Base-by-base conservation (phyloP, 2,113 vertebrate species). In the Clarias macrocephalus region DNA sequence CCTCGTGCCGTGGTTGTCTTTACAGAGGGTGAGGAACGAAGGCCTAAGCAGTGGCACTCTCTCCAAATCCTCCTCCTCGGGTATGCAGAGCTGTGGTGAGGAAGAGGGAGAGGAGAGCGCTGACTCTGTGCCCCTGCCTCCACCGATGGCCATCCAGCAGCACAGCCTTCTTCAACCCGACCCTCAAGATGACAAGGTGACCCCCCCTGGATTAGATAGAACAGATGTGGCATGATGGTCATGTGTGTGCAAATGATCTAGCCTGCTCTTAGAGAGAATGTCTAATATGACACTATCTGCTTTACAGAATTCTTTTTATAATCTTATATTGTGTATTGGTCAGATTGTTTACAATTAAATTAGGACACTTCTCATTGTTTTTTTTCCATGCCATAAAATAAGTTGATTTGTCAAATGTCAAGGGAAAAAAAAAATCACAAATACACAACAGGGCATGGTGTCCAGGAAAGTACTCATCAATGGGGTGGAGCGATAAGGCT, bases 61-160 rank as follows among this genome's bases (percentile, higher is more conserved):
- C 56, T 99, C 98, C 68, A 99, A 99, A 89, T 99, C 98, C 21
- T 99, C 98, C 3, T 99, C 98, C 0, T 99, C 98, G 0, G 98
- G 98, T 84, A 99, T 99, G 98, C 98, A 99, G 94, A 99, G 98
- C 95, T 99, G 98, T 0, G 98, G 98, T 0, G 98, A 99, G 91
- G 98, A 99, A 88, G 98, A 99, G 91, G 98, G 98, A 0, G 98
- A 99, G 90, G 98, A 99, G 90, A 97, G 97, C 0, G 94, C 98
- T 0, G 98, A 99, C 25, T 94, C 98, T 0, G 97, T 99, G 3
- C 98, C 98, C 0, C 96, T 99, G 59, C 98, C 98, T 19, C 98
- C 98, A 0, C 98, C 98, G 0, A 99, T 99, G 98, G 98, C 98
- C 91, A 99, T 99, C 91, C 98, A 99, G 91, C 98, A 99, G 33